Conservation (phyloP, 2,888 invertebrate genomes). For the Oxytorus armatus region DNA sequence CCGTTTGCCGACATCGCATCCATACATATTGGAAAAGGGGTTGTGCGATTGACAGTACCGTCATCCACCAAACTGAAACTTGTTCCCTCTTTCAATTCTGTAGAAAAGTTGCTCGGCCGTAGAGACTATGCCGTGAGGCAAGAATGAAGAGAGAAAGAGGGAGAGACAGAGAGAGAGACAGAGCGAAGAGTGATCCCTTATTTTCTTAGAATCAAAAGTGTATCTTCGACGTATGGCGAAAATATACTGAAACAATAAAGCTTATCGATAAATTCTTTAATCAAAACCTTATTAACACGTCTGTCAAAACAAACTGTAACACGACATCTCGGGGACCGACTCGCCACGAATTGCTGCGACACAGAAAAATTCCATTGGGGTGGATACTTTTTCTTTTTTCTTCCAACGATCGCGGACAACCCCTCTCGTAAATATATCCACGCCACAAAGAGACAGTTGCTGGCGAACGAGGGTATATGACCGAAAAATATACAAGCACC, state of each 20-base stretch:
- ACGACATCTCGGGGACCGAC: slow-evolving; percentile 5
- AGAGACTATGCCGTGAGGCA: background rate
- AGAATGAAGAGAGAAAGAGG: slow-evolving; percentile 9
- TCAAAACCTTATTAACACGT: background rate
- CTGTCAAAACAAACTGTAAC: background rate
- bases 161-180: slow-evolving; percentile 2
- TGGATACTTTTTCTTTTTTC: slow-evolving; percentile 1
- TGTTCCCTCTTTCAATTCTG: slow-evolving; percentile 12
- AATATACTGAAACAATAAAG: background rate
- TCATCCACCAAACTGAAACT: slow-evolving; percentile 57
- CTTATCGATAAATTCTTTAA: slow-evolving; percentile 2
- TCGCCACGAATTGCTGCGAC: slow-evolving; percentile 15
- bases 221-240: background rate
- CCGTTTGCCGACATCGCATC: slow-evolving; percentile 78
- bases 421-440: slow-evolving; percentile 8
- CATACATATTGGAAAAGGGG: slow-evolving; percentile 71
- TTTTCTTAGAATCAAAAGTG: background rate
- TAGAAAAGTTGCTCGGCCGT: slow-evolving; percentile 3
- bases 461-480: slow-evolving; percentile 9
- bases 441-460: slow-evolving; percentile 7
- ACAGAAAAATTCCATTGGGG: slow-evolving; percentile 1
- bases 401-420: slow-evolving; percentile 6
- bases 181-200: slow-evolving; percentile 15
- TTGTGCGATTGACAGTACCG: slow-evolving; percentile 65
- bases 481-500: slow-evolving; percentile 35